phyloP scores from a whole-genome alignment of 2,113 vertebrate species.

The Nesoenas mayeri region DNA sequence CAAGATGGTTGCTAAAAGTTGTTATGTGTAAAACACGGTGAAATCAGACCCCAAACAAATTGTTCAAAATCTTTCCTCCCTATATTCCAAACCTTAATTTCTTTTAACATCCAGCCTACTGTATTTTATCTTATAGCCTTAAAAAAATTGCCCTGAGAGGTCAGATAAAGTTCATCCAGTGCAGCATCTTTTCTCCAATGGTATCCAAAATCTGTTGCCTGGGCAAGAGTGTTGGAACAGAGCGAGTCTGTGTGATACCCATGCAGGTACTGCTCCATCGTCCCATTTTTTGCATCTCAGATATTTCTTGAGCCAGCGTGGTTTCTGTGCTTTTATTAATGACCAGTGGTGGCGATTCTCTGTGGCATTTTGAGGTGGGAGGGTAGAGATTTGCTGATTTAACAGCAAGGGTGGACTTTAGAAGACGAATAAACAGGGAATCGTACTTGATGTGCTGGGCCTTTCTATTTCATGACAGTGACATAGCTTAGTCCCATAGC shows the following conservation, averaged over 20 bases:
- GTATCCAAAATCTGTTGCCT: neutral
- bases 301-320: neutral
- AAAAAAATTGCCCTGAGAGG: neutral
- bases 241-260: neutral
- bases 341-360: neutral
- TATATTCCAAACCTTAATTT: fast-evolving
- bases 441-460: fast-evolving
- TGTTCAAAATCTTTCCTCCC: neutral
- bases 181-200: fast-evolving
- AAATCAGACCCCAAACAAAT: neutral
- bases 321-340: neutral
- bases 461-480: neutral
- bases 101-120: neutral
- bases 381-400: neutral
- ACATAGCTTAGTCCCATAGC: neutral
- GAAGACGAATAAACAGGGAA: neutral
- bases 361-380: neutral
- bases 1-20: neutral
- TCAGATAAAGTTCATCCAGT: neutral
- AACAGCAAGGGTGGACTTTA: neutral
- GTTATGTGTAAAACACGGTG: neutral
- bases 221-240: neutral
- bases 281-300: neutral
- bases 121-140: neutral
- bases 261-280: neutral